Percentiles rank a stretch among this genome's conserved stretches.
Conservation (phyloP, 2,113 vertebrate genomes). For the Egretta garzetta region DNA sequence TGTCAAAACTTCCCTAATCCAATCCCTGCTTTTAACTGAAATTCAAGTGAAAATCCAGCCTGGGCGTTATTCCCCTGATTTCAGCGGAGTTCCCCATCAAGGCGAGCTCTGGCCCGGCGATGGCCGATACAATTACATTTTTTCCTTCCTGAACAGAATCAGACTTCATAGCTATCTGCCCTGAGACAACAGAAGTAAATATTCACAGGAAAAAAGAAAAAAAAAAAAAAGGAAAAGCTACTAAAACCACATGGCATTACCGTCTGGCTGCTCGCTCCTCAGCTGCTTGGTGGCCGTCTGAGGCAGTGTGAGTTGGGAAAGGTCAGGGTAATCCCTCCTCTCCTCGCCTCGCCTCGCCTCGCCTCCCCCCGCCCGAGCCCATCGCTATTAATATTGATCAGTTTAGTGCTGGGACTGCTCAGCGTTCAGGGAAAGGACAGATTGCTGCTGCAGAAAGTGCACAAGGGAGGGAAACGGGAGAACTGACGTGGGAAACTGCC, state of each 20-base stretch:
- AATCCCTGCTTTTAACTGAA: neutral
- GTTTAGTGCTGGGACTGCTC: conserved; percentile 50
- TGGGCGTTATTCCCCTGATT: neutral
- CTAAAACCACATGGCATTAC: conserved; percentile 68
- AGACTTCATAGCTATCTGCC: conserved; percentile 15
- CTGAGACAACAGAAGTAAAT: conserved; percentile 37
- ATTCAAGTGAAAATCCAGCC: conserved; percentile 14
- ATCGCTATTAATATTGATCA: conserved; percentile 73
- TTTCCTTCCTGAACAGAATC: conserved; percentile 23
- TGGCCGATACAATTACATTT: neutral
- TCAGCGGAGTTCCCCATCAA: neutral
- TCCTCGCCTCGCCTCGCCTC: conserved; percentile 39
- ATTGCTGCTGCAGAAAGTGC: conserved; percentile 26
- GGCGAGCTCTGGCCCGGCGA: neutral
- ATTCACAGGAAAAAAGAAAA: conserved; percentile 4
- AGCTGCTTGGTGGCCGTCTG: conserved; percentile 67
- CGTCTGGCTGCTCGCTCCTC: conserved; percentile 69
- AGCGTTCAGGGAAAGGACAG: conserved; percentile 32
- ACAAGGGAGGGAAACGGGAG: neutral
- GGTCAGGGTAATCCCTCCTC: conserved; percentile 69
- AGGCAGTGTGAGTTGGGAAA: conserved; percentile 64
- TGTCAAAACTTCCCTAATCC: conserved; percentile 28
- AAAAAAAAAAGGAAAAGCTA: neutral
- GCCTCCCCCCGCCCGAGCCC: conserved; percentile 31
- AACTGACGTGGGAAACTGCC: neutral